Evolutionary conservation across 2,113 vertebrate species (phyloP).

Genomic region (Todiramphus chloris): DNA sequence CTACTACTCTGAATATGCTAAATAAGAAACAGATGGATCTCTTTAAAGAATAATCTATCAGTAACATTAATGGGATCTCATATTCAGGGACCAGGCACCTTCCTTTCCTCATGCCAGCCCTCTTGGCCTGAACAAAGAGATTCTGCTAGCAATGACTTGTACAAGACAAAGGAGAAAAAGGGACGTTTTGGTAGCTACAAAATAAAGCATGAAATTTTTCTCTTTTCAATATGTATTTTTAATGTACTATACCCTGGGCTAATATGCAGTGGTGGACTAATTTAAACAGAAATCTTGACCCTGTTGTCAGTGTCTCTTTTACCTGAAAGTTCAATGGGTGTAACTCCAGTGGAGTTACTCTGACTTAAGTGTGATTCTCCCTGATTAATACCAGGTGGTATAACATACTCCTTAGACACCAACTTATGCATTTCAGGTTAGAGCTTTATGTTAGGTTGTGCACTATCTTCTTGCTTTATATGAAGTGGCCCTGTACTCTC

Average conservation of each 20-base stretch:
- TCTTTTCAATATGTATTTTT: neutral
- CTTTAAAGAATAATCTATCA: constrained; percentile 38
- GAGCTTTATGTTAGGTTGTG: neutral
- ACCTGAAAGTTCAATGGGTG: neutral
- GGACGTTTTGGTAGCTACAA: neutral
- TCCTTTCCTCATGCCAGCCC: neutral
- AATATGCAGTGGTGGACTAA: neutral
- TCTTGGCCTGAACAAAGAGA: neutral
- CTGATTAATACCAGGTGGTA: neutral
- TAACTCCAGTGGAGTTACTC: neutral
- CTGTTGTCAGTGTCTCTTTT: neutral
- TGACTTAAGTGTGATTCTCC: neutral
- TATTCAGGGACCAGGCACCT: neutral
- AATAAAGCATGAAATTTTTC: neutral
- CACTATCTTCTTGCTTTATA: neutral
- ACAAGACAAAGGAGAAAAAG: neutral
- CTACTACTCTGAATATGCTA: constrained; percentile 47
- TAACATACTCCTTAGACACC: neutral
- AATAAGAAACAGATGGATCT: constrained; percentile 47
- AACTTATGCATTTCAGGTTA: neutral
- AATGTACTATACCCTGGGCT: neutral
- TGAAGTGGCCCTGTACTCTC: neutral
- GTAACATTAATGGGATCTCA: neutral
- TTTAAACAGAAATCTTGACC: neutral
- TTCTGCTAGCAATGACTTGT: neutral